Percentiles rank a stretch among this genome's conserved stretches.
Conservation (phyloP, 1,140 invertebrate genomes). For the Kradibia gibbosae region DNA sequence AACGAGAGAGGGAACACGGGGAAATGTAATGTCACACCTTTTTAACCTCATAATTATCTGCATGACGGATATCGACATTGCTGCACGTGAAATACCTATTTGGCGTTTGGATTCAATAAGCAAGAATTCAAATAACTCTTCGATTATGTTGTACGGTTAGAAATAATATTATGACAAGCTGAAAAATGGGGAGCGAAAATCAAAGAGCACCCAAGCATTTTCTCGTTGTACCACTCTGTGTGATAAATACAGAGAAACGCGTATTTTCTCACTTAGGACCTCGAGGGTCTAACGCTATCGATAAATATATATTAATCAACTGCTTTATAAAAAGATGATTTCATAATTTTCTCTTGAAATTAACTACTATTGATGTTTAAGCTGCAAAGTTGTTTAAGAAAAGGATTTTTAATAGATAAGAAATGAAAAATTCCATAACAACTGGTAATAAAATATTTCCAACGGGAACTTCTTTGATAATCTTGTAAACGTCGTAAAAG, state of each 20-base stretch:
- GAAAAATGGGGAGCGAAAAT: neutral
- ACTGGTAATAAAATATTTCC: neutral
- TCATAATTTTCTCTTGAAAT: neutral
- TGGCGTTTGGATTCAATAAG: neutral
- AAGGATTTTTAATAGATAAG: neutral
- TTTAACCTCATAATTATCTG: too few relatives aligned
- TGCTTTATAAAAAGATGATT: neutral
- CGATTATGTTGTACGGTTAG: neutral
- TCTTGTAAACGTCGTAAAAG: slow-evolving; percentile 17
- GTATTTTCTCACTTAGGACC: neutral
- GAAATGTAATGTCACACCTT: too few relatives aligned
- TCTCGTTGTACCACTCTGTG: neutral
- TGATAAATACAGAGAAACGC: too few relatives aligned
- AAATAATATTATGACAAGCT: neutral
- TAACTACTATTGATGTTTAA: too few relatives aligned
- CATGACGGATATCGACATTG: too few relatives aligned
- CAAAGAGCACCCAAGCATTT: neutral
- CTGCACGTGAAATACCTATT: too few relatives aligned
- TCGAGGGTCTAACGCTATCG: neutral
- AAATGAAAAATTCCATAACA: neutral
- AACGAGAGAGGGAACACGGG: too few relatives aligned
- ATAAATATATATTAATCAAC: slow-evolving; percentile 17
- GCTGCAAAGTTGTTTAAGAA: neutral
- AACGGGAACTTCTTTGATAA: slow-evolving; percentile 21
- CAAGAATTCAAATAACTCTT: neutral